These are phyloP conservation scores for Lagorchestes hirsutus DNA, from an alignment of 2,797 vertebrate genomes.

Conservation along the genomic window DNA sequence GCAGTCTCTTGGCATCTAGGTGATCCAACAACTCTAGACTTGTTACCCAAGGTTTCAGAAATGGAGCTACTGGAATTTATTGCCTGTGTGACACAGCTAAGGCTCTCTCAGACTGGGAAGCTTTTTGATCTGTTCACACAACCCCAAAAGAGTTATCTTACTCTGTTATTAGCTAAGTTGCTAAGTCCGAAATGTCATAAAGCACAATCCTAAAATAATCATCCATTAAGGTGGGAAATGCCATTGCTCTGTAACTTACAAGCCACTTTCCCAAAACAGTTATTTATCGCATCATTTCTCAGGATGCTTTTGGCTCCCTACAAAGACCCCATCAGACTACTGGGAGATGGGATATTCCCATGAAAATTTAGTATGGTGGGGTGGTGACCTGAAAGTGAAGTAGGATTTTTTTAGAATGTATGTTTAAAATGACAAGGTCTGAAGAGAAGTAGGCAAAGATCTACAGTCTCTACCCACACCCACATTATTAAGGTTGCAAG, in stretches of 20 bases:
- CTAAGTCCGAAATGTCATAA: background rate
- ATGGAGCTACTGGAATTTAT: background rate
- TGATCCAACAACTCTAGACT: background rate
- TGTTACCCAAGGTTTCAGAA: background rate
- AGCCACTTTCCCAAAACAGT: background rate
- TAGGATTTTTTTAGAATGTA: background rate
- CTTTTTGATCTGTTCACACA: background rate
- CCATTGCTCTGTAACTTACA: background rate
- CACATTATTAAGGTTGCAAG: background rate
- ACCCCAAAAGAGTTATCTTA: background rate
- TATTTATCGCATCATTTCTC: background rate
- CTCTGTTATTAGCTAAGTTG: background rate
- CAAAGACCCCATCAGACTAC: background rate
- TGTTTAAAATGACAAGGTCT: constrained; percentile 15
- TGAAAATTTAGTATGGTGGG: background rate
- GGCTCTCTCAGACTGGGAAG: background rate
- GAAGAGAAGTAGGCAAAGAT: background rate
- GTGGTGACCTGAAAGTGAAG: background rate
- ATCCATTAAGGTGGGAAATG: background rate
- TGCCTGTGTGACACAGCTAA: background rate
- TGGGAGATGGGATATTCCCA: background rate
- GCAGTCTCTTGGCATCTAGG: background rate
- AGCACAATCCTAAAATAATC: background rate
- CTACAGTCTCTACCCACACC: background rate
- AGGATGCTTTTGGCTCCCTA: background rate